Conservation (phyloP, 2,113 vertebrate genomes). For the Hippopotamus amphibius region DNA sequence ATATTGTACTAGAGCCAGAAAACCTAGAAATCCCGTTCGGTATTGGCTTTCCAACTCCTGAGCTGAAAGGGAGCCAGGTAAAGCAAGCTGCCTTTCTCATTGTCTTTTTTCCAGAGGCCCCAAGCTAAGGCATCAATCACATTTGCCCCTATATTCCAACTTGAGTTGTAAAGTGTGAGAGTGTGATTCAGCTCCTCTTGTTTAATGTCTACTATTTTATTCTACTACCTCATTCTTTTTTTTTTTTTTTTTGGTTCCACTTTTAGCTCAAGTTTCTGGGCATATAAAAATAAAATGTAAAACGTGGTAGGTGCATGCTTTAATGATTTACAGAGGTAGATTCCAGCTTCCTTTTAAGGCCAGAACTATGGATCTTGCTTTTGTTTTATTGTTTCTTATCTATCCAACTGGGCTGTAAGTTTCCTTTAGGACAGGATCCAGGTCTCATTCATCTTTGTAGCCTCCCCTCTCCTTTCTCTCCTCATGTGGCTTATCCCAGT, state of each 20-base stretch:
- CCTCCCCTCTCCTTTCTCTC: neutral
- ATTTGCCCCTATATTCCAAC: conserved; percentile 21
- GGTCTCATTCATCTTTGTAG: conserved; percentile 70
- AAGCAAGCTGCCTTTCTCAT: conserved; percentile 66
- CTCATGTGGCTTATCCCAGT: neutral
- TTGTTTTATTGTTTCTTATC: conserved; percentile 77
- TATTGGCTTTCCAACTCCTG: conserved; percentile 65
- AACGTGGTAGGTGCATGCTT: conserved; percentile 72
- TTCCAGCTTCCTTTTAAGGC: conserved; percentile 80
- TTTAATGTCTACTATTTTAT: conserved; percentile 65
- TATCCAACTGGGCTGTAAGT: conserved; percentile 62
- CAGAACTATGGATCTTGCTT: conserved; percentile 72
- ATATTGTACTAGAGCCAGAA: conserved; percentile 67
- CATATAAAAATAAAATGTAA: conserved; percentile 73
- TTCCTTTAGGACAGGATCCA: conserved; percentile 65
- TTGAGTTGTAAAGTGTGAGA: conserved; percentile 29
- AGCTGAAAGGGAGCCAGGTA: conserved; percentile 70
- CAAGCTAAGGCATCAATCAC: conserved; percentile 62
- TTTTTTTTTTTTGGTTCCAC: neutral
- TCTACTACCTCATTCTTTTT: conserved; percentile 66
- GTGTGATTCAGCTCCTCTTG: conserved; percentile 52
- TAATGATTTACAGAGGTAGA: conserved; percentile 71
- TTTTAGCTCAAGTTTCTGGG: conserved; percentile 74
- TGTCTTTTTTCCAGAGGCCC: conserved; percentile 69
- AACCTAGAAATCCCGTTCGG: conserved; percentile 65